Base-by-base conservation (phyloP, 2,113 vertebrate species). In the Platichthys flesus region DNA sequence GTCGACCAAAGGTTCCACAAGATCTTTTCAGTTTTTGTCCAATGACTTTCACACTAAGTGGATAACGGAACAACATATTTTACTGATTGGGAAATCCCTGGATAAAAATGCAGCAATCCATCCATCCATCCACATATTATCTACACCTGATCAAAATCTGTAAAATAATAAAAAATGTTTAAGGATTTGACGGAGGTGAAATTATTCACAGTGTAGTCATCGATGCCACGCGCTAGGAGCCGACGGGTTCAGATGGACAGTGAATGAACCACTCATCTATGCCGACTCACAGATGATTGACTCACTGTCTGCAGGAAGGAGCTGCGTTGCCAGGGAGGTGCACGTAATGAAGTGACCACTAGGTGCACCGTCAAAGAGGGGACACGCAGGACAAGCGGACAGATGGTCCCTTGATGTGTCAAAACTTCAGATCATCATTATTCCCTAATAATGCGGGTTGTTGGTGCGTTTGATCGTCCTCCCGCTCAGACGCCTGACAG, bases 401-500 rank as follows among this genome's bases (percentile, higher is more conserved):
- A 45, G 45, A 68, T 64, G 70, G 78, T 60, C 55, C 58, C 56
- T 65, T 66, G 61, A 78, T 76, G 64, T 84, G 84, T 90, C 89
- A 88, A 79, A 90, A 85, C 78, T 84, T 92, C 72, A 67, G 24
- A 84, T 89, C 76, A 85, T 91, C 82, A 83, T 70, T 70, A 82
- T 78, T 83, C 81, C 15, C 76, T 58, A 14, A 63, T 90, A 88
- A 86, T 76, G 80, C 79, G 86, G 85, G 84, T 90, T 87, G 78
- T 85, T 85, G 89, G 87, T 89, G 82, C 31, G 60, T 88, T 91
- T 85, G 85, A 91, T 92, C 87, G 68, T 71, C 73, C 87, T 67
- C 23, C 74, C 81, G 69, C 64, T 86, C 83, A 84, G 83, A 79
- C 35, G 65, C 61, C 66, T 90, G 92, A 90, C 92, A 90, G 83